phyloP scores from a whole-genome alignment of 2,888 invertebrate genomes.

The Digitonthophagus gazella region DNA sequence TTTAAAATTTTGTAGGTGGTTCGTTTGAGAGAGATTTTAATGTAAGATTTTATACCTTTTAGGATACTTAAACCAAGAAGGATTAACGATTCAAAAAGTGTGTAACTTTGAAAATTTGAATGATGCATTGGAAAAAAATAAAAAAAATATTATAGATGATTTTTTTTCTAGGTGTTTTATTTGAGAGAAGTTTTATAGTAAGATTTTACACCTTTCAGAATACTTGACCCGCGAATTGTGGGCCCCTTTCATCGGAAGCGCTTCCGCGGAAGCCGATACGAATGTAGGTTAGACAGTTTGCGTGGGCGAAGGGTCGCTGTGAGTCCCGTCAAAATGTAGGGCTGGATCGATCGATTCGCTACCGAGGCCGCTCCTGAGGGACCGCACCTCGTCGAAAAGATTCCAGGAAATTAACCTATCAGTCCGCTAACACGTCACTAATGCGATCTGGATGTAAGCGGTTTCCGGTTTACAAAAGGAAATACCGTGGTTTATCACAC shows the following conservation, averaged over 20 bases:
- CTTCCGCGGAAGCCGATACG: neutral
- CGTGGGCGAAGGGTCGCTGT: slow-evolving; percentile 4
- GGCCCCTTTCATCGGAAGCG: neutral
- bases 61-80: too few species aligned
- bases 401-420: neutral
- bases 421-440: neutral
- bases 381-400: neutral
- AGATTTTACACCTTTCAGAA: neutral
- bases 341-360: slow-evolving; percentile 10
- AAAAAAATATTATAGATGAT: too few species aligned
- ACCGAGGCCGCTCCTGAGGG: neutral
- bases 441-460: slow-evolving; percentile 5
- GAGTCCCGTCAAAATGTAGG: slow-evolving; percentile 13
- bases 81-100: too few species aligned
- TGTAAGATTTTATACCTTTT: too few species aligned
- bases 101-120: too few species aligned
- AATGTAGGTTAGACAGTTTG: slow-evolving; percentile 6
- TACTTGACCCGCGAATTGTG: neutral
- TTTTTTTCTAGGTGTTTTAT: too few species aligned
- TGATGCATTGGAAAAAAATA: too few species aligned
- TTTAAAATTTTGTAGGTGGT: too few species aligned
- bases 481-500: neutral
- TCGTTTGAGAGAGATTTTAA: too few species aligned
- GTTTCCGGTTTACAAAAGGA: neutral
- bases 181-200: too few species aligned